Evolutionary conservation across 2,797 vertebrate species (phyloP), one percentile per base, ranked within the genome.

Genomic region (Spondyliosoma cantharus): DNA sequence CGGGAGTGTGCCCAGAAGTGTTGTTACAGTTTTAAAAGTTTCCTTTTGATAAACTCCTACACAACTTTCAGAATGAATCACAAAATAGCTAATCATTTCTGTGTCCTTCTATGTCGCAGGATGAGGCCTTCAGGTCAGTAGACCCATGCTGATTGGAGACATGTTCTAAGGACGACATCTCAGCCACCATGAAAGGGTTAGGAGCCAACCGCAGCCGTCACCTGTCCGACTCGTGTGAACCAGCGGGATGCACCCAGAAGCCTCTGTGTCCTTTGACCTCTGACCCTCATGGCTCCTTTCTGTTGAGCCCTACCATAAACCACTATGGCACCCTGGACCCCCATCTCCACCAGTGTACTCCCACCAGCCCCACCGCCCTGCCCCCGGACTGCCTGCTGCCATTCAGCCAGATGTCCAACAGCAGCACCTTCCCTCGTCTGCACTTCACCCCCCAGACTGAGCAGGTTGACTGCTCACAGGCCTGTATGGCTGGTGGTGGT

Each of bases 391-490:
- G 97, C 73, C 93, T 98, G 86, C 95, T 98, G 74, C 97, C 97
- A 0, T 96, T 98, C 93, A 97, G 95, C 91, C 97, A 98, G 93
- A 95, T 98, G 88, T 96, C 96, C 59, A 97, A 95, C 82, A 99
- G 97, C 94, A 97, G 96, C 92, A 99, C 98, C 66, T 99, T 99
- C 81, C 97, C 98, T 57, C 97, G 97, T 72, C 96, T 99, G 90
- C 97, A 98, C 92, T 99, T 97, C 93, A 96, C 95, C 85, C 95
- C 96, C 45, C 97, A 98, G 93, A 92, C 94, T 0, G 96, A 98
- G 78, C 93, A 91, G 90, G 73, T 86, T 4, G 90, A 92, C 80
- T 93, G 84, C 76, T 74, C 93, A 1, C 94, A 94, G 84, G 88
- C 75, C 65, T 94, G 90, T 29, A 92, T 97, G 84, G 75, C 90